Base-by-base conservation (phyloP, 1,140 invertebrate species). In the Radopholus similis region DNA sequence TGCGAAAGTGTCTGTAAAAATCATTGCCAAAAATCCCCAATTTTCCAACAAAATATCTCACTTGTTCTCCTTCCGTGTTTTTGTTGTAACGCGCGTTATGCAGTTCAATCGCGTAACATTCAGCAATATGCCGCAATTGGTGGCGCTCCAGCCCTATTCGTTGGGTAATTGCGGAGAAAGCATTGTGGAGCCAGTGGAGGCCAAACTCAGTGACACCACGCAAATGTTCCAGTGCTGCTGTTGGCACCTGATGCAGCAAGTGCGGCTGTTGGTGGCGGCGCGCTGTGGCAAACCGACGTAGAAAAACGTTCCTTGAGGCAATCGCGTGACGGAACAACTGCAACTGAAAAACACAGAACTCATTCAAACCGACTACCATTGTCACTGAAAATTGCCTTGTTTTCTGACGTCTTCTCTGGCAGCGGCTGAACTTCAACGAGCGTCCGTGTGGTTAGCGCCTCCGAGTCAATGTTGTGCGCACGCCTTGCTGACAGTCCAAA, bases 141-240 rank as follows among this genome's bases (percentile, higher is more conserved):
- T 47, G 42, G 9, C 26, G 18, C 9, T 42, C 58, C 13, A 67
- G 47, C 23, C 15, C n/a, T 26, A 18, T n/a, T 30, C 4, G 15
- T 5, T 30, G 26, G 47, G 21, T 35, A 42, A 21, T 4, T 44
- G 34, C 53, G 49, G 18, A 26, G 49, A 65, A 3, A 55, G 71
- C 72, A 35, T 59, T 73, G 15, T 55, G 42, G 37, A 76, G 57
- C 69, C 68, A 76, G 35, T 77, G 32, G 6, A 76, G 49, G 1
- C 62, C 64, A 21, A 42, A 76, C 60, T 75, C 73, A 3, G 73
- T 62, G 38, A 75, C 62, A 11, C 74, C 73, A 32, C 69, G 56
- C 28, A 74, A 54, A 23, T 67, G 38, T 8, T 28, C 32, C 38
- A 76, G 65, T 2, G 73, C 60, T n/a, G 63, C 44, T 18, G 64